These are phyloP conservation scores for Rhamphomyia laevipes DNA, from an alignment of 2,888 invertebrate species.

Conservation along the genomic window DNA sequence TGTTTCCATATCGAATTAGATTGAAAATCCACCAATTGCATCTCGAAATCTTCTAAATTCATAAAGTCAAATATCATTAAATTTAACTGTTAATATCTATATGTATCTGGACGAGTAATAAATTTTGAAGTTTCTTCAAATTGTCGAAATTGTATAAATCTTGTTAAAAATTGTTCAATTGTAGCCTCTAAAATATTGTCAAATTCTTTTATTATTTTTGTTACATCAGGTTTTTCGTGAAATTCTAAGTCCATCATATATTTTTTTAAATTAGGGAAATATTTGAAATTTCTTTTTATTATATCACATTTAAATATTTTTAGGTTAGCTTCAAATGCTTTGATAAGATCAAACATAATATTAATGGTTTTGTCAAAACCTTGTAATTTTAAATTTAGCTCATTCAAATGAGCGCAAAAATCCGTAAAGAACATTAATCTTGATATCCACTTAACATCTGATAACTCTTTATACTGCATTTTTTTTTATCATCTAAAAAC, in stretches of 20 bases:
- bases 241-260: too few relatives aligned
- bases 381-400: too few relatives aligned
- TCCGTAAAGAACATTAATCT: too few relatives aligned
- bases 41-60: conserved; percentile 10
- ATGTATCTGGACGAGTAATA: neutral
- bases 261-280: conserved; percentile 5
- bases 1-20: conserved; percentile 7
- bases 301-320: too few relatives aligned
- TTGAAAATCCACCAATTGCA: conserved; percentile 9
- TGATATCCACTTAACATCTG: too few relatives aligned
- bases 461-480: too few relatives aligned
- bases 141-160: neutral
- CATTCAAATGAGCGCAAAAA: too few relatives aligned
- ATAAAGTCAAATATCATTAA: conserved; percentile 5
- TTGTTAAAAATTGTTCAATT: neutral
- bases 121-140: neutral
- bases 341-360: too few relatives aligned
- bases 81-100: neutral
- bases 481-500: too few relatives aligned
- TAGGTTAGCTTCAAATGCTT: too few relatives aligned
- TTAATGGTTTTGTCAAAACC: too few relatives aligned
- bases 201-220: neutral
- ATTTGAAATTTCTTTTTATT: too few relatives aligned
- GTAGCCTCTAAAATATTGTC: neutral
- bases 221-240: neutral